Base-by-base conservation (phyloP, 2,797 vertebrate genomes). In the Acanthurus lineatus region DNA sequence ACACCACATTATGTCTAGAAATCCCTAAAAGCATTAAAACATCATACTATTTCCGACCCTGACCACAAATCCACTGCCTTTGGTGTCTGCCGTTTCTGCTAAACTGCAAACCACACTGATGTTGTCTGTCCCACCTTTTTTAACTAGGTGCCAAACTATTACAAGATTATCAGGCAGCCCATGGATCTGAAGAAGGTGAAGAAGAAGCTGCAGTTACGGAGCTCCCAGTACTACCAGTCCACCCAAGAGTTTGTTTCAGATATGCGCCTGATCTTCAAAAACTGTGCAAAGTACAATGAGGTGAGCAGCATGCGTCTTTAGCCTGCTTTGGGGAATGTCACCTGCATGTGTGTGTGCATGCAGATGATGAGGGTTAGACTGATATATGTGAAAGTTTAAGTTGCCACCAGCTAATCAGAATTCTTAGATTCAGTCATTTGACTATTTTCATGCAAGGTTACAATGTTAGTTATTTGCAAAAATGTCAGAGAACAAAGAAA, bases 261-360 rank as follows among this genome's bases (percentile, higher is more conserved):
- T 25, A 96, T 99, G 79, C 96, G 98, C 59, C 93, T 98, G 90
- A 96, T 99, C 93, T 99, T 99, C 95, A 97, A 95, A 93, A 99
- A 99, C 96, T 99, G 98, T 96, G 97, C 98, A 93, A 96, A 96
- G 92, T 99, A 98, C 96, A 99, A 99, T 82, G 98, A 99, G 98
- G 98, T 99, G 97, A 96, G 98, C 96, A 94, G 95, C 94, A 94
- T 94, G 94, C 86, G 71, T 89, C 73, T 44, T 82, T 20, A 57
- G 72, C 77, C 73, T 82, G 88, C 88, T 90, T 84, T 17, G 38
- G 48, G 62, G 77, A 86, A 86, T 86, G 84, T 85, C 86, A 80
- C 52, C 67, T 65, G 61, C 52, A 66, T 58, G 49, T 72, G 20
- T 65, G 53, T 63, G 65, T 77, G 89, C 87, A 89, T 91, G 83